Evolutionary conservation across 2,888 invertebrate species (phyloP).

Genomic region (Baronia brevicornis): DNA sequence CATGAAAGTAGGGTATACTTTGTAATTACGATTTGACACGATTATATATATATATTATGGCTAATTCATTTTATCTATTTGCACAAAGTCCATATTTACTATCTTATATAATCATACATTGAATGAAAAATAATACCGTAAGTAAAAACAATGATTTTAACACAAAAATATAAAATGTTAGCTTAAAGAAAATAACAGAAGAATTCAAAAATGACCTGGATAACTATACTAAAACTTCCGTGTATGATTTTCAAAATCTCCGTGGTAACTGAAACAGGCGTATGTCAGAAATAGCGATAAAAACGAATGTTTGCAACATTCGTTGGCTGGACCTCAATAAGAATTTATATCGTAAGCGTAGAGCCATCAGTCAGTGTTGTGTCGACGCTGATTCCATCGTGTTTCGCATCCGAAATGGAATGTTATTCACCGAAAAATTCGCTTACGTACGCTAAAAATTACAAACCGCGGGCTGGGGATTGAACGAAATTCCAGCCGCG

Average conservation of each 20-base stretch:
- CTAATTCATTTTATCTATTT: not conserved
- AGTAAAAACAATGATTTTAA: not conserved
- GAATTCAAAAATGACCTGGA: too few species aligned
- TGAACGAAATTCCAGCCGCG: conserved; percentile 70
- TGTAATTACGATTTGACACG: conserved; percentile 15
- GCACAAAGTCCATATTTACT: too few species aligned
- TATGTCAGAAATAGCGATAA: conserved; percentile 12
- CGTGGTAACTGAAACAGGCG: not conserved
- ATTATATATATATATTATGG: conserved; percentile 1
- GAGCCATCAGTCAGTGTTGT: conserved; percentile 64
- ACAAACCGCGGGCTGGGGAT: conserved; percentile 63
- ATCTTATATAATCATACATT: too few species aligned
- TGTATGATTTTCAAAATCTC: not conserved
- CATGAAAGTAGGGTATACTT: too few species aligned
- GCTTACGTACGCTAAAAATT: conserved; percentile 71
- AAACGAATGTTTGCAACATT: conserved; percentile 30
- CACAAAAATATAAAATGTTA: not conserved
- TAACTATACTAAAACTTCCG: too few species aligned
- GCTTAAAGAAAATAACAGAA: too few species aligned
- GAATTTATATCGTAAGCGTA: conserved; percentile 55
- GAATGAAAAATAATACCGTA: not conserved
- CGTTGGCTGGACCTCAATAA: conserved; percentile 51
- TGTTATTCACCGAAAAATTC: conserved; percentile 70
- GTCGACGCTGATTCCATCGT: conserved; percentile 71
- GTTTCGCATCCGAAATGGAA: conserved; percentile 70